Evolutionary conservation across 1,140 invertebrate genomes (phyloP).

Genomic region (Pinna nobilis): DNA sequence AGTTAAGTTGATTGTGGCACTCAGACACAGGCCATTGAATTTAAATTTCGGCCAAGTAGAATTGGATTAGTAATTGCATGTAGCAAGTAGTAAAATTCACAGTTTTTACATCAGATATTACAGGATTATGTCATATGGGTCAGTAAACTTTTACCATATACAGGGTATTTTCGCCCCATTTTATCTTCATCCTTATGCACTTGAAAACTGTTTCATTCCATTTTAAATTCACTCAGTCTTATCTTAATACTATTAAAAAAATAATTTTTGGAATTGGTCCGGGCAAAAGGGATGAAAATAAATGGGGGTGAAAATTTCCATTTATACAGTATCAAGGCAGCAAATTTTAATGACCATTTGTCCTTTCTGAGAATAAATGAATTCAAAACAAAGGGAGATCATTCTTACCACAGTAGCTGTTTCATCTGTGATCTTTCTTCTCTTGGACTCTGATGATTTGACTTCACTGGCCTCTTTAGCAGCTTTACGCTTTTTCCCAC

Average conservation of each 20-base stretch:
- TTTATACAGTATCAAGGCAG: background rate
- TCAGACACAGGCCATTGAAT: too few relatives aligned
- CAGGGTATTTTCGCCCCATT: too few relatives aligned
- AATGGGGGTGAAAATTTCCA: background rate
- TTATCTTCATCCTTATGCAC: too few relatives aligned
- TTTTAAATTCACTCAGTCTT: slow-evolving; percentile 14
- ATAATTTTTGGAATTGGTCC: background rate
- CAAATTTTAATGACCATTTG: background rate
- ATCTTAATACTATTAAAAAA: background rate
- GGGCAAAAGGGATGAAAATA: background rate
- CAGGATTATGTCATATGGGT: too few relatives aligned
- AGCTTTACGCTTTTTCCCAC: slow-evolving; percentile 23
- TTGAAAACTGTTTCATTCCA: too few relatives aligned
- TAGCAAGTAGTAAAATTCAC: too few relatives aligned
- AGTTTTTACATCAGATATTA: too few relatives aligned
- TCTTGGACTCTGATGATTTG: slow-evolving; percentile 6
- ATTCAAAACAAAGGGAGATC: background rate
- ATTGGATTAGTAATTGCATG: too few relatives aligned
- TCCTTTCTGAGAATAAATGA: too few relatives aligned
- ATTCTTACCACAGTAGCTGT: slow-evolving; percentile 13
- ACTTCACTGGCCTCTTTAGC: slow-evolving; percentile 7
- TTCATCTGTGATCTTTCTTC: slow-evolving; percentile 20
- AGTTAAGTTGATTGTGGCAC: too few relatives aligned
- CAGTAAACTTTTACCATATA: too few relatives aligned
- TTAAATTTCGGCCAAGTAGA: too few relatives aligned